These are phyloP conservation scores for Carcinoscorpius rotundicauda DNA, from an alignment of 1,140 invertebrate species.

Conservation along the genomic window DNA sequence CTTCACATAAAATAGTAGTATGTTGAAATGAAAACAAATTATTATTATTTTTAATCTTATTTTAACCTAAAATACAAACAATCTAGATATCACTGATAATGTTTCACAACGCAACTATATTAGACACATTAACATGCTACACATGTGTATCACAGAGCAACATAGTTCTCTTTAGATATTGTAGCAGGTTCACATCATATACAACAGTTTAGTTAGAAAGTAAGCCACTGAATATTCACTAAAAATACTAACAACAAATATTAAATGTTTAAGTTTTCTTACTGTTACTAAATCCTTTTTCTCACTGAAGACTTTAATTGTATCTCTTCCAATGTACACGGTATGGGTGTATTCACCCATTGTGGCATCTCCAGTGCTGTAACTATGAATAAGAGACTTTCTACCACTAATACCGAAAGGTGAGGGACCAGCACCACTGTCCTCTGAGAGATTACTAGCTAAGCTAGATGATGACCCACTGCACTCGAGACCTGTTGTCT, in stretches of 20 bases:
- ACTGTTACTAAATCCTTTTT: constrained; percentile 14
- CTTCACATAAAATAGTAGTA: too few relatives aligned
- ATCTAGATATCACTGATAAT: too few relatives aligned
- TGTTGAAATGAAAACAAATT: too few relatives aligned
- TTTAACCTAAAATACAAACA: too few relatives aligned
- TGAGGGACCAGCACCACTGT: not conserved
- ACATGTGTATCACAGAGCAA: too few relatives aligned
- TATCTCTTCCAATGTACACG: constrained; percentile 60
- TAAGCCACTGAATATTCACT: constrained; percentile 5
- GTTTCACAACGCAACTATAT: too few relatives aligned
- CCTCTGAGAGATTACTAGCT: constrained; percentile 1
- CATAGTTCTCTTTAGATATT: not conserved
- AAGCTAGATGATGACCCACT: constrained; percentile 2
- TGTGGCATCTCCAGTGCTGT: constrained; percentile 66
- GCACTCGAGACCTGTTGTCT: not conserved
- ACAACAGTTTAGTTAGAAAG: constrained; percentile 12
- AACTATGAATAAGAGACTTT: constrained; percentile 50
- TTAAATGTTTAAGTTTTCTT: not conserved
- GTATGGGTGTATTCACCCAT: constrained; percentile 76
- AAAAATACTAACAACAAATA: constrained; percentile 13
- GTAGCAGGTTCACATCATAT: not conserved
- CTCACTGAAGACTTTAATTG: constrained; percentile 39
- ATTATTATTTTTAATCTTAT: too few relatives aligned
- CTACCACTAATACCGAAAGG: not conserved
- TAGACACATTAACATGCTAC: too few relatives aligned